Evolutionary conservation across 2,113 vertebrate species (phyloP).

Genomic region (Dipodomys ordii): DNA sequence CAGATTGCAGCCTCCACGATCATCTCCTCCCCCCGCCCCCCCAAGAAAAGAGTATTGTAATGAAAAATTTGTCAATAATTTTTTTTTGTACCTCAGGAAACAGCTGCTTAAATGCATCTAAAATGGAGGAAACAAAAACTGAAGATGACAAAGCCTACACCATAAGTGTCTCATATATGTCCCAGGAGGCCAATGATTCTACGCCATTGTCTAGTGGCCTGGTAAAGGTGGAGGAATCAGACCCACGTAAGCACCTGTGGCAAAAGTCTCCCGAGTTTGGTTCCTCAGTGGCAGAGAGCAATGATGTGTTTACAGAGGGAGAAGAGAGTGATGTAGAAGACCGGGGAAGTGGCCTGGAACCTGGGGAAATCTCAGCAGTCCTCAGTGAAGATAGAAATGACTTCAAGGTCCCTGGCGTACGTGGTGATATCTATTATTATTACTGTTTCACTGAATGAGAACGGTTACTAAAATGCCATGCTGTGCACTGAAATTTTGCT

Average conservation of each 20-base stretch:
- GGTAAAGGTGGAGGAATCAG: slow-evolving; percentile 47
- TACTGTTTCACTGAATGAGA: slow-evolving; percentile 57
- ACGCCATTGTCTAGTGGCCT: not conserved
- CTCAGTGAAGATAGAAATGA: slow-evolving; percentile 77
- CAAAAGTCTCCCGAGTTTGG: slow-evolving; percentile 44
- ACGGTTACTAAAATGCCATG: slow-evolving; percentile 20
- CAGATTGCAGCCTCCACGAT: too few relatives aligned
- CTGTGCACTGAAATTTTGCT: slow-evolving; percentile 11
- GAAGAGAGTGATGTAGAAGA: slow-evolving; percentile 86
- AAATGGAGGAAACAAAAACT: slow-evolving; percentile 65
- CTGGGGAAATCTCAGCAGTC: slow-evolving; percentile 86
- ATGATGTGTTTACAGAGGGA: slow-evolving; percentile 83
- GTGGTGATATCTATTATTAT: slow-evolving; percentile 74
- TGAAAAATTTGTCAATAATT: slow-evolving; percentile 65
- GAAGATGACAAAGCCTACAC: slow-evolving; percentile 61
- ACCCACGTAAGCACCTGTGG: not conserved
- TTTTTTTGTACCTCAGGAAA: slow-evolving; percentile 77
- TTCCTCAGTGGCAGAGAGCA: slow-evolving; percentile 77
- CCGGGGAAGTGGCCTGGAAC: slow-evolving; percentile 86
- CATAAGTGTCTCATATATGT: not conserved
- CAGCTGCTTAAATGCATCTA: slow-evolving; percentile 53
- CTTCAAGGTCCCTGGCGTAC: slow-evolving; percentile 79
- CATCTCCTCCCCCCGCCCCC: too few relatives aligned
- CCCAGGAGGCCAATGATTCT: slow-evolving; percentile 35
- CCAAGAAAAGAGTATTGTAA: too few relatives aligned